These are phyloP conservation scores for Todus mexicanus DNA, from an alignment of 2,797 vertebrate species.

Conservation along the genomic window DNA sequence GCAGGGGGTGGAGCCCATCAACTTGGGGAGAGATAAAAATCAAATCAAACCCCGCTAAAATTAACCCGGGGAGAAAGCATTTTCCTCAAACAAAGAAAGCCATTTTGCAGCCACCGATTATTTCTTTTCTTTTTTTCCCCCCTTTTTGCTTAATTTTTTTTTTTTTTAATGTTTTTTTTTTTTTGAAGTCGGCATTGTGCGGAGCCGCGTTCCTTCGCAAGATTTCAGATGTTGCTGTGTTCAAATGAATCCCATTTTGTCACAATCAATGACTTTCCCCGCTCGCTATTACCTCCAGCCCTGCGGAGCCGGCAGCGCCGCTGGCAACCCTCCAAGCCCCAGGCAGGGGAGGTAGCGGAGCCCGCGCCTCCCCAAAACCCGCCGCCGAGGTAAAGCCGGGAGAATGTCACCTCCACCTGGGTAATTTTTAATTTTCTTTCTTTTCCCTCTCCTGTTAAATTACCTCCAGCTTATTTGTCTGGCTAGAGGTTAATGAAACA, in stretches of 20 bases:
- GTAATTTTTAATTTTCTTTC: slow-evolving; percentile 70
- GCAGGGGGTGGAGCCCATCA: neutral
- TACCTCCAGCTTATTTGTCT: slow-evolving; percentile 77
- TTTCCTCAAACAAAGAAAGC: slow-evolving; percentile 52
- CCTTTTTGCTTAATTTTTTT: neutral
- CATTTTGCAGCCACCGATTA: slow-evolving; percentile 32
- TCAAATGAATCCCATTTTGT: slow-evolving; percentile 67
- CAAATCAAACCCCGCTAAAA: slow-evolving; percentile 1
- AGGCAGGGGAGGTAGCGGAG: neutral
- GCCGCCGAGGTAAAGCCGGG: neutral
- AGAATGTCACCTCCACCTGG: slow-evolving; percentile 70
- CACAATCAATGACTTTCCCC: slow-evolving; percentile 63
- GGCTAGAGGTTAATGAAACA: slow-evolving; percentile 80
- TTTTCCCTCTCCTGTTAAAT: slow-evolving; percentile 66
- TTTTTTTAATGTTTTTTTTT: neutral
- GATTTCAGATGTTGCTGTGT: slow-evolving; percentile 50
- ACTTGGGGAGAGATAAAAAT: slow-evolving; percentile 51
- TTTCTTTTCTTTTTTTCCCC: neutral
- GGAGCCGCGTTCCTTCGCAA: slow-evolving; percentile 15
- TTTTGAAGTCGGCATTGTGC: neutral
- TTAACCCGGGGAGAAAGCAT: neutral
- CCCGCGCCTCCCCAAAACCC: slow-evolving; percentile 39
- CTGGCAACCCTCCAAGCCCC: slow-evolving; percentile 55
- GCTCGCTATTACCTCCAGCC: slow-evolving; percentile 57
- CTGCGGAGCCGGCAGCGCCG: neutral